Base-by-base conservation (phyloP, 2,797 vertebrate genomes). In the Hypotaenidia philippensis region DNA sequence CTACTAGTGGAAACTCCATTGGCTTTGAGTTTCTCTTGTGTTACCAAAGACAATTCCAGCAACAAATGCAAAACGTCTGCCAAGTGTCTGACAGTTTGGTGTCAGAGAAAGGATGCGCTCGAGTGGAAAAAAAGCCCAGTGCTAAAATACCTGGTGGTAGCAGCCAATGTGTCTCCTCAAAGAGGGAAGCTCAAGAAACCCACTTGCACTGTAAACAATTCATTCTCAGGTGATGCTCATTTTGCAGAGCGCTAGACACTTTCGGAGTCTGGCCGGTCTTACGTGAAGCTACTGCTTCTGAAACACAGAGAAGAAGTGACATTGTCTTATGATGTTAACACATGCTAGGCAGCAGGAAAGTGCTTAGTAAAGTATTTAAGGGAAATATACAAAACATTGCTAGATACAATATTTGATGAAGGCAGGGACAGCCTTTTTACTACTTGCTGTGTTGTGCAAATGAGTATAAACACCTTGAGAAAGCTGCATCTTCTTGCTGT, bases 101-200 rank as follows among this genome's bases (percentile, higher is more conserved):
- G 10, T 59, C n/a, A 23, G 65, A 60, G 69, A 77, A 81, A 36
- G 27, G 52, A 38, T 52, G 59, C 5, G 29, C 13, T 52, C n/a
- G 27, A 65, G 26, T 59, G 64, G 85, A 26, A 74, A 60, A 60
- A 53, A 53, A 52, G 38, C 74, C 59, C 9, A 74, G 57, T 66
- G 76, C 85, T 95, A 57, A 84, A 95, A 90, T 77, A 76, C 47
- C 72, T 94, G 49, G 61, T 83, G 70, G 53, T 60, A 79, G 38
- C 77, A 95, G 63, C 17, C 41, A 15, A 26, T 86, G 94, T 72
- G 61, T 81, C 57, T 71, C 81, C 75, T 91, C 11, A 0, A 71
- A 74, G 61, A 69, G 70, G 41, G 55, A 57, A 91, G 49, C 32
- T 88, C 77, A 49, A 60, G 41, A 94, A 96, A 79, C 12, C 38